Conservation (phyloP, 2,888 invertebrate species). For the Aspidiotus rigidus region DNA sequence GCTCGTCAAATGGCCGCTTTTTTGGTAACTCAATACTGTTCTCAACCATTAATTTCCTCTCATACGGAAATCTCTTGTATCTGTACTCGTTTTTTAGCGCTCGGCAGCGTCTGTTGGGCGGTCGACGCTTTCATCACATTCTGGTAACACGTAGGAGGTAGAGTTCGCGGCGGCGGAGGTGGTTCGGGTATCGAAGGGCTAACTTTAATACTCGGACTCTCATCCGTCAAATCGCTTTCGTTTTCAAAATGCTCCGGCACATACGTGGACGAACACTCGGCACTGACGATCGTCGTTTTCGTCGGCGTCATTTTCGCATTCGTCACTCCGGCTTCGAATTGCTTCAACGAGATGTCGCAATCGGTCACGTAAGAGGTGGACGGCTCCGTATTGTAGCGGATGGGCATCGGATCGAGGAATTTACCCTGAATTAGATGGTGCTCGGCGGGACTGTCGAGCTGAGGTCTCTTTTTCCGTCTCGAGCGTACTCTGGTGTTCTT, state of each 20-base stretch:
- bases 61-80: slow-evolving; percentile 12
- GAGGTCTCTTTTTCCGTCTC: slow-evolving; percentile 2
- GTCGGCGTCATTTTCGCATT: neutral
- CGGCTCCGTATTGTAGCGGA: slow-evolving; percentile 5
- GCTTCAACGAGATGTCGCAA: slow-evolving; percentile 1
- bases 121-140: neutral
- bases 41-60: neutral
- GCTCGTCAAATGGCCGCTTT: too few relatives aligned
- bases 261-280: slow-evolving; percentile 3
- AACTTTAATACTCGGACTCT: slow-evolving; percentile 37
- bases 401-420: slow-evolving; percentile 13
- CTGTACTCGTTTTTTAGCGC: slow-evolving; percentile 9
- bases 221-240: slow-evolving; percentile 3
- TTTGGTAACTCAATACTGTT: too few relatives aligned
- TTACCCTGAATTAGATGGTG: slow-evolving; percentile 9
- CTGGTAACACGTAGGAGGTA: slow-evolving; percentile 38
- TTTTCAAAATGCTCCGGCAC: neutral
- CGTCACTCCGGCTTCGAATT: slow-evolving; percentile 1
- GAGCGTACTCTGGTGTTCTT: slow-evolving; percentile 43
- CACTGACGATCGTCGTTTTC: neutral
- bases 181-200: slow-evolving; percentile 52
- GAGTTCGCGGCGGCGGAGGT: slow-evolving; percentile 51
- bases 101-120: neutral
- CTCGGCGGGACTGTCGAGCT: neutral
- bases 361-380: slow-evolving; percentile 9